These are phyloP conservation scores for Mergus octosetaceus DNA, from an alignment of 2,797 vertebrate genomes.

Conservation along the genomic window DNA sequence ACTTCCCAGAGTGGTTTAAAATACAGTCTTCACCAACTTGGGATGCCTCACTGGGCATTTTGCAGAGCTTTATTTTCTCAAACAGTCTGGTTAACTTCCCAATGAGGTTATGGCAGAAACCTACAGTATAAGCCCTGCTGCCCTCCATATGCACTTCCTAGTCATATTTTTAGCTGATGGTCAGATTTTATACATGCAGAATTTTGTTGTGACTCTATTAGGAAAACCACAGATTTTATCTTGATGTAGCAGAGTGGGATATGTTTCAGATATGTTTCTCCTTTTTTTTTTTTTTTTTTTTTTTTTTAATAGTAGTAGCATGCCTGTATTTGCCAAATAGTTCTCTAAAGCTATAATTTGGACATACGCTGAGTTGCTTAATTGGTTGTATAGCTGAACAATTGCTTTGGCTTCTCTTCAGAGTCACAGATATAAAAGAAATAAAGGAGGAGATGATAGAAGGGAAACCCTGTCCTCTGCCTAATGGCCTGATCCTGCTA, in stretches of 20 bases:
- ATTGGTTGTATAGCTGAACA: neutral
- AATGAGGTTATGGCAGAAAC: conserved; percentile 16
- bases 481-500: neutral
- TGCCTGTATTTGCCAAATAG: neutral
- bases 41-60: conserved; percentile 3
- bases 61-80: conserved; percentile 53
- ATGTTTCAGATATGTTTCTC: neutral
- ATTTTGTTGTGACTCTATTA: neutral
- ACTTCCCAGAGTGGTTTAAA: conserved; percentile 9
- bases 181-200: neutral
- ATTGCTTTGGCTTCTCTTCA: conserved; percentile 8
- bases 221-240: neutral
- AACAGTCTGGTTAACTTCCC: conserved; percentile 21
- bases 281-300: no score
- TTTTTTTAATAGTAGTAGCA: neutral
- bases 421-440: neutral
- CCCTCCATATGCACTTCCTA: neutral
- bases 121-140: neutral
- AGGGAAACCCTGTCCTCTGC: neutral
- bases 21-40: conserved; percentile 10
- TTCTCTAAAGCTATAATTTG: neutral
- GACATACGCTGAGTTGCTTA: neutral
- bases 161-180: neutral
- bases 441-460: neutral
- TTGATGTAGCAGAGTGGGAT: neutral